These are phyloP conservation scores for Phasianus colchicus DNA, from an alignment of 2,113 vertebrate genomes.

Conservation along the genomic window DNA sequence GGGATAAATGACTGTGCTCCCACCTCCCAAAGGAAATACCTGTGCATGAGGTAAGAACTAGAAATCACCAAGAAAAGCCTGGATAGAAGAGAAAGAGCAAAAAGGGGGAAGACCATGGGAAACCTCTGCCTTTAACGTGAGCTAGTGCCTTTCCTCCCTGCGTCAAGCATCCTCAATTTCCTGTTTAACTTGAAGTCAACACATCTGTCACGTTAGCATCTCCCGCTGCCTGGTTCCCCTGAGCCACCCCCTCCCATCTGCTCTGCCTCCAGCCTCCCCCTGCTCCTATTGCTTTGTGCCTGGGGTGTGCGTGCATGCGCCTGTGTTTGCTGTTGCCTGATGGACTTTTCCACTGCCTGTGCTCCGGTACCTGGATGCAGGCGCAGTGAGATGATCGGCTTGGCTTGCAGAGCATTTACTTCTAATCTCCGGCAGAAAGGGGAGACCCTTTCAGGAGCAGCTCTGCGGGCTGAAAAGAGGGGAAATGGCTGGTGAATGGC, in stretches of 20 bases:
- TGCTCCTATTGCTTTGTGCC: neutral
- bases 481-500: conserved; percentile 22
- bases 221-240: conserved; percentile 36
- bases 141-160: conserved; percentile 5
- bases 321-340: neutral
- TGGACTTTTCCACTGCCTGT: conserved; percentile 72
- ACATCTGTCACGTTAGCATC: conserved; percentile 64
- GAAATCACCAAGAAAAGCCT: neutral
- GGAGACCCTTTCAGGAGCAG: conserved; percentile 53
- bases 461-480: conserved; percentile 6
- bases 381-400: conserved; percentile 78
- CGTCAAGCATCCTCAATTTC: conserved; percentile 38
- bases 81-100: neutral
- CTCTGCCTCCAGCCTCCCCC: conserved; percentile 29
- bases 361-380: conserved; percentile 47
- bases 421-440: conserved; percentile 85
- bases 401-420: conserved; percentile 77
- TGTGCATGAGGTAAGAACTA: neutral
- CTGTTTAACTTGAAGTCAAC: conserved; percentile 63
- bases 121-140: conserved; percentile 37
- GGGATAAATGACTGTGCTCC: neutral
- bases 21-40: neutral
- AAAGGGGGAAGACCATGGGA: neutral
- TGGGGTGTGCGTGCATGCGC: neutral
- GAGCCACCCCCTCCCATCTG: conserved; percentile 68